Evolutionary conservation across 2,888 invertebrate species (phyloP), one percentile per base, ranked within the genome.

Genomic region (Apeira syringaria): DNA sequence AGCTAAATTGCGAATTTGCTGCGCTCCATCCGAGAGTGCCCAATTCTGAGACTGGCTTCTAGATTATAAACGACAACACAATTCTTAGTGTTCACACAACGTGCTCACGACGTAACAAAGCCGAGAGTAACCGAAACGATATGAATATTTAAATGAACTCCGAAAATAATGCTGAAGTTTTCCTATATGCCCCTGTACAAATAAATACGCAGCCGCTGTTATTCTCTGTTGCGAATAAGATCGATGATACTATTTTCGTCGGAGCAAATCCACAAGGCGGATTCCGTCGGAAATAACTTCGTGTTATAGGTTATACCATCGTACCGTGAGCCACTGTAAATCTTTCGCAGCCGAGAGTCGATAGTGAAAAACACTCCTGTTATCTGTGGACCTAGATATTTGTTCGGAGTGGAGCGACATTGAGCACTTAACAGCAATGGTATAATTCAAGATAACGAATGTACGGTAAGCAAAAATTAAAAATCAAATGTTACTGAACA

Each of bases 211-310:
- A 56, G 69, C 68, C 64, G 59, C 60, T 73, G 79, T 78, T 81
- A 78, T 77, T 75, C 74, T 63, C 67, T 68, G 66, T 64, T 68
- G 74, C 75, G 70, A 79, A 85, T 84, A 84, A 81, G 80, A 84
- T 78, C 78, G 80, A 82, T 80, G 83, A 73, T 81, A 77, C 86
- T 88, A 88, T 87, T 87, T 85, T 77, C 59, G 81, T 71, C 79
- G 59, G 75, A 75, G 77, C 79, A 70, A 80, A 85, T 83, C 74
- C 78, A 80, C 81, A 78, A 81, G 79, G 79, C 80, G 74, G 78
- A 86, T 83, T 82, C 81, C 78, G 69, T 81, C 79, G 67, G 79
- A 86, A 85, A 86, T 87, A 87, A 80, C 84, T 80, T 64, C 58
- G 72, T 67, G 75, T 76, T 75, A 76, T 73, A 77, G 74, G 75